Evolutionary conservation across 2,113 vertebrate genomes (phyloP).

Genomic region (Probosciger aterrimus): DNA sequence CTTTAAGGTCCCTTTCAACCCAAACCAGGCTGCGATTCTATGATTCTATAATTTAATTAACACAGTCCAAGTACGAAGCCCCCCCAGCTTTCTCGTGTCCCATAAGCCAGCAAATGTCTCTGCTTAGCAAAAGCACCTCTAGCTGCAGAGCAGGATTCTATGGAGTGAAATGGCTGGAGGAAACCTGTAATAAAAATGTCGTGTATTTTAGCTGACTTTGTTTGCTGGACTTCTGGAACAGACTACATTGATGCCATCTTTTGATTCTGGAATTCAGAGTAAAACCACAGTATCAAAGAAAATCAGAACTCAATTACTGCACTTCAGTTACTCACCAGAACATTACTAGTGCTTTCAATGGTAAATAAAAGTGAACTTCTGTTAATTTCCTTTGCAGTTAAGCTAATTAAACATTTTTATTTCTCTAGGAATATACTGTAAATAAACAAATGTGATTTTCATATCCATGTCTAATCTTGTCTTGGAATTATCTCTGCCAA

Average conservation of each 20-base stretch:
- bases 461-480: not conserved
- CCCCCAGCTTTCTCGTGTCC: not conserved
- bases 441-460: not conserved
- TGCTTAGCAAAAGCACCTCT: not conserved
- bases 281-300: not conserved
- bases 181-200: not conserved
- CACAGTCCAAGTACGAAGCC: not conserved
- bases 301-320: not conserved
- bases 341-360: not conserved
- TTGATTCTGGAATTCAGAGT: not conserved
- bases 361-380: not conserved
- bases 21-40: not conserved
- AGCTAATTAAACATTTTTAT: not conserved
- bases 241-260: not conserved
- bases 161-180: not conserved
- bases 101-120: not conserved
- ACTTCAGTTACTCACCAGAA: not conserved
- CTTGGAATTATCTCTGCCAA: not conserved
- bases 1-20: not conserved
- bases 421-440: not conserved
- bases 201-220: not conserved
- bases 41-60: not conserved
- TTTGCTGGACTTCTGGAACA: not conserved
- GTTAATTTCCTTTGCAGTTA: not conserved
- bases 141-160: not conserved